A percentile compares a stretch with the other conserved stretches of the same genome.
These are phyloP conservation scores for Hylaea fasciaria DNA, from an alignment of 2,888 invertebrate species.

Conservation along the genomic window DNA sequence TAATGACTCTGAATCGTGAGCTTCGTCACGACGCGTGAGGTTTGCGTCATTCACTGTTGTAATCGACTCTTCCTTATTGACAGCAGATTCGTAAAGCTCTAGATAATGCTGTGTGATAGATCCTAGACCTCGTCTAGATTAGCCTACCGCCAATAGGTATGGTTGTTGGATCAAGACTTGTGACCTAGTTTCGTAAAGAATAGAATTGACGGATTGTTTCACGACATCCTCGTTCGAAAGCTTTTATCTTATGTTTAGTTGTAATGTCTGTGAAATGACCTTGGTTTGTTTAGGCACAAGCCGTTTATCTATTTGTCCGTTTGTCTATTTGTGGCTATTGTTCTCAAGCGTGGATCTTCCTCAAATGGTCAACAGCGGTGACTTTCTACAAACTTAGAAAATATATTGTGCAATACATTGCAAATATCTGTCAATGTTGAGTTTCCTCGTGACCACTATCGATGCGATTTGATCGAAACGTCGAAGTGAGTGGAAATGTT, in stretches of 20 bases:
- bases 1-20: slow-evolving; percentile 26
- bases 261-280: slow-evolving; percentile 4
- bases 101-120: slow-evolving; percentile 4
- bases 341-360: no score
- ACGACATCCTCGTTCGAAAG: slow-evolving; percentile 9
- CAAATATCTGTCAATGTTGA: no score
- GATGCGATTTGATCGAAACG: no score
- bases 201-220: slow-evolving; percentile 3
- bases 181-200: not conserved
- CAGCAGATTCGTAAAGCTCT: slow-evolving; percentile 11
- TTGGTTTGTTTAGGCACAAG: not conserved
- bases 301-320: no score
- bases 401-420: no score
- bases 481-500: no score
- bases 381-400: no score
- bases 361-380: no score
- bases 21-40: slow-evolving; percentile 35
- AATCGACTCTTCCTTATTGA: slow-evolving; percentile 33
- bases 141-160: no score
- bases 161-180: not conserved
- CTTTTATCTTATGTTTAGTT: slow-evolving; percentile 13
- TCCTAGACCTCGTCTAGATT: not conserved
- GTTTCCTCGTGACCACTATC: no score
- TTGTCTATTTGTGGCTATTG: no score
- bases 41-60: slow-evolving; percentile 31